Evolutionary conservation across 2,113 vertebrate genomes (phyloP), one percentile per base, ranked within the genome.

Genomic region (Brienomyrus longianalis): DNA sequence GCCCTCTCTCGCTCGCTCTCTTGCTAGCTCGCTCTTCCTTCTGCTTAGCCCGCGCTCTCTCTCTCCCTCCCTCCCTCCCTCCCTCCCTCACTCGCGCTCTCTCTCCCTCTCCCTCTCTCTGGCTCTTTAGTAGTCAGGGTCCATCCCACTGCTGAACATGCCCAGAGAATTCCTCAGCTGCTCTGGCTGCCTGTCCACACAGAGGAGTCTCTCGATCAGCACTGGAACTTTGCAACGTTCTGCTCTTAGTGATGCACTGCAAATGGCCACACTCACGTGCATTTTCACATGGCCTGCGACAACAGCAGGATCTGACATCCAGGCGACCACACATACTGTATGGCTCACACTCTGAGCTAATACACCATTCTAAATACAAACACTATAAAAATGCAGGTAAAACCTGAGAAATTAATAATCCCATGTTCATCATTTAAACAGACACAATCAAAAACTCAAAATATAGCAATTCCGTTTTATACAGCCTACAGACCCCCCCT

Each of bases 91-190:
- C 62, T 39, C 91, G 70, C 89, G 83, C 88, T 91, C 93, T 90
- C 88, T 91, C 90, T 17, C 56, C 86, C 92, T 91, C 88, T 9
- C 93, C 93, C 92, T 83, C 94, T 92, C 95, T 91, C 93, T 91
- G 88, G 91, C 96, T 96, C 95, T 95, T 96, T 96, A 96, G 96
- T 96, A 96, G 96, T 96, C 96, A 96, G 95, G 94, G 96, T 95
- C 93, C 96, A 96, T 96, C 95, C 95, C 95, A 95, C 96, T 96
- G 95, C 96, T 93, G 95, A 96, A 94, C 90, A 89, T 84, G 80
- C 90, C 84, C 80, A 86, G 90, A 89, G 90, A 90, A 70, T 85
- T 54, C 80, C 88, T 39, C 93, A 94, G 94, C 93, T 95, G 94
- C 94, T 95, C 94, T 94, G 94, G 93, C 94, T 90, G 86, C 89